Conservation (phyloP, 2,113 vertebrate species). For the Manacus vitellinus region DNA sequence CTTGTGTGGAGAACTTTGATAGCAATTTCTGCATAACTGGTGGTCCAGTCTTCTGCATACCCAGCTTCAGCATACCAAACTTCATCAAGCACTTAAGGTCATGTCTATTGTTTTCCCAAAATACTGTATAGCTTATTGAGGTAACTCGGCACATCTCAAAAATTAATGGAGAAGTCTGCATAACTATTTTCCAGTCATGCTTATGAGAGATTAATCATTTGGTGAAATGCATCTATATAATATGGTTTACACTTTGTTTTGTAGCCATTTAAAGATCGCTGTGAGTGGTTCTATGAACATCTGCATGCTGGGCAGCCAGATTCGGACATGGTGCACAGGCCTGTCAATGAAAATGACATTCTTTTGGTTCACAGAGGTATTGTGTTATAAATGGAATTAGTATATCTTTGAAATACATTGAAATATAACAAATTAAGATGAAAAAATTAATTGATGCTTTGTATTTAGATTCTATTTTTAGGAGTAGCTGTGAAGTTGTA, state of each 20-base stretch:
- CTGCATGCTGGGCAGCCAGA: slow-evolving; percentile 90
- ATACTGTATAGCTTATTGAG: not conserved
- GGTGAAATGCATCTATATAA: not conserved
- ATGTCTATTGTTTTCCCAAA: not conserved
- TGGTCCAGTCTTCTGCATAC: not conserved
- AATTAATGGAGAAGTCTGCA: not conserved
- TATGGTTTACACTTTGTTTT: slow-evolving; percentile 11
- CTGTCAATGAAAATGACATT: slow-evolving; percentile 95
- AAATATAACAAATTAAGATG: not conserved
- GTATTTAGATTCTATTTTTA: slow-evolving; percentile 95
- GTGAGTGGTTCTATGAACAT: slow-evolving; percentile 99
- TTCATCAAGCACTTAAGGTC: not conserved
- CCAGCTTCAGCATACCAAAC: not conserved
- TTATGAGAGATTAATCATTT: not conserved
- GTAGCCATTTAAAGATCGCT: slow-evolving; percentile 97
- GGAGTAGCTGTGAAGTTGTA: slow-evolving; percentile 98
- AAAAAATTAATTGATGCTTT: slow-evolving; percentile 71
- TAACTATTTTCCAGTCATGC: not conserved
- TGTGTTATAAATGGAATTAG: not conserved
- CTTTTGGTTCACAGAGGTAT: slow-evolving; percentile 96
- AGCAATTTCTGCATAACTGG: not conserved
- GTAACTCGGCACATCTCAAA: not conserved
- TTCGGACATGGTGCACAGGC: slow-evolving; percentile 97
- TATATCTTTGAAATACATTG: not conserved
- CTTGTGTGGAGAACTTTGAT: not conserved